Evolutionary conservation across 2,113 vertebrate species (phyloP).

Genomic region (Balaenoptera acutorostrata): DNA sequence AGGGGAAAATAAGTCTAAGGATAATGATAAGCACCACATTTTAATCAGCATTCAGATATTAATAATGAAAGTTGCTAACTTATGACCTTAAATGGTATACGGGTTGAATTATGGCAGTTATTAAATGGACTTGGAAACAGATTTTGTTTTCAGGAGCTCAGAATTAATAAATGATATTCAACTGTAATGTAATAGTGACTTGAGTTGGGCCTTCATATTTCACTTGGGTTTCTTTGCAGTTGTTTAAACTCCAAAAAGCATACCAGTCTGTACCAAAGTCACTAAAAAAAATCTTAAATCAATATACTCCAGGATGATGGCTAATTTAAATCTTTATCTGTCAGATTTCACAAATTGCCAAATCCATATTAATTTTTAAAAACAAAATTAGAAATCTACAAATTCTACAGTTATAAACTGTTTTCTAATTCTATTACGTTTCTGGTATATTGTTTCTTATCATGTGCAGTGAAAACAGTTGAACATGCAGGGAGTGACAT

Average conservation of each 20-base stretch:
- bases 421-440: not conserved
- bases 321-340: not conserved
- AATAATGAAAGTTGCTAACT: not conserved
- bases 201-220: not conserved
- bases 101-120: not conserved
- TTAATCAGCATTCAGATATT: not conserved
- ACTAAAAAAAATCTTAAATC: not conserved
- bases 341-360: not conserved
- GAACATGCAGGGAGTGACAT: not conserved
- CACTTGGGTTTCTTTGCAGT: not conserved
- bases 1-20: not conserved
- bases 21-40: not conserved
- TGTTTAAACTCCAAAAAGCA: not conserved
- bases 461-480: not conserved
- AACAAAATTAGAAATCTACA: not conserved
- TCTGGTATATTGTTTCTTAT: not conserved
- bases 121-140: not conserved
- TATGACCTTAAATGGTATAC: not conserved
- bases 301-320: not conserved
- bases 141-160: not conserved
- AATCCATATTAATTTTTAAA: not conserved
- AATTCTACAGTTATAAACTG: not conserved
- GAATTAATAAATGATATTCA: not conserved
- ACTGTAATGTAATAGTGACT: not conserved
- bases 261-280: not conserved